phyloP scores from a whole-genome alignment of 2,113 vertebrate species.

The Malurus cyaneus region DNA sequence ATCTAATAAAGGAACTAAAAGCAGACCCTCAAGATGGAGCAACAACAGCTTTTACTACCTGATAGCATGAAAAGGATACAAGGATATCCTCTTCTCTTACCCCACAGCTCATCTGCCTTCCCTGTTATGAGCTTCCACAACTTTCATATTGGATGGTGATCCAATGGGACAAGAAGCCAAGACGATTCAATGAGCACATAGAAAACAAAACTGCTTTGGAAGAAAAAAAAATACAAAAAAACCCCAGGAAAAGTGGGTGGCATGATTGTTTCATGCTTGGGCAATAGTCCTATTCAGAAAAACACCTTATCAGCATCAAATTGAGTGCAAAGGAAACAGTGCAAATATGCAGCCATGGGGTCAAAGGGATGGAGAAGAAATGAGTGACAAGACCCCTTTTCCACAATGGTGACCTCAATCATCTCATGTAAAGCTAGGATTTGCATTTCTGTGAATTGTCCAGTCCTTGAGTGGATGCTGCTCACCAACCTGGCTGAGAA shows the following conservation, averaged over 20 bases:
- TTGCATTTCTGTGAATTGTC: neutral
- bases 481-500: neutral
- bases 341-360: neutral
- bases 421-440: neutral
- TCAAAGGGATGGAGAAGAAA: neutral
- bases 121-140: neutral
- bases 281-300: neutral
- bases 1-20: neutral
- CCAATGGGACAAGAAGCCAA: neutral
- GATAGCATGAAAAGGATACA: neutral
- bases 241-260: neutral
- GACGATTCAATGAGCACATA: neutral
- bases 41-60: neutral
- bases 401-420: neutral
- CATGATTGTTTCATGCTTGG: neutral
- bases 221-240: neutral
- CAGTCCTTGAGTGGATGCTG: neutral
- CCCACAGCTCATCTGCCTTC: neutral
- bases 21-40: neutral
- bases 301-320: neutral
- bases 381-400: neutral
- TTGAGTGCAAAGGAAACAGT: neutral
- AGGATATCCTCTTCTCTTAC: neutral
- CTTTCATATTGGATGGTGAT: neutral
- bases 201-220: neutral